Base-by-base conservation (phyloP, 2,888 invertebrate genomes). In the Nudaria mundana region DNA sequence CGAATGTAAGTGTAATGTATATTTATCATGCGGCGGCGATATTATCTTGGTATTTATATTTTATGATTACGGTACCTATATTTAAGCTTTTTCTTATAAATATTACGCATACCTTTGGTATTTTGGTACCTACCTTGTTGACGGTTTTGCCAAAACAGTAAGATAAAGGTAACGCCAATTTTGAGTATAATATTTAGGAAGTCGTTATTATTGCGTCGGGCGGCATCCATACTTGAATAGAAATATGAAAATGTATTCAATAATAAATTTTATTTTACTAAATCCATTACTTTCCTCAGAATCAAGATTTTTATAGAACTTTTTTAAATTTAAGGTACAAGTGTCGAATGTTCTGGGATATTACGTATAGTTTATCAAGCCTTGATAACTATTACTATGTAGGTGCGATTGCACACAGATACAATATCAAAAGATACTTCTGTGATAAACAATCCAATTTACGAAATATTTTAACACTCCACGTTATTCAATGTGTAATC, bases 21-120 rank as follows among this genome's bases (percentile, higher is more conserved):
- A 55, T 61, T 68, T 66, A 70, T 71, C 72, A 60, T 38, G 31
- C 40, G 49, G 31, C 40, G 49, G 43, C 50, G 29, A 25, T 56
- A 57, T 71, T 77, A 79, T 81, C 73, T 49, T 54, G 58, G 50
- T 64, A 62, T 69, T 71, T 66, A 73, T 68, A 62, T 66, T 63
- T 70, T 70, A 71, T 71, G 64, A 67, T 71, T 66, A 61, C 62
- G 56, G 56, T 44, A 53, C 39, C n/a, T 24, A 52, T 36, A 11
- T 58, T 28, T 56, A 31, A 47, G 56, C 51, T 45, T 54, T 43
- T 28, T 5, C 2, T 12, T 25, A 18, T 16, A 10, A 24, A 24
- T 40, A 39, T 52, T 48, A 49, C 45, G 34, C 26, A 16, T 33
- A 38, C 26, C 24, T 31, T 37, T 39, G 37, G 40, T 46, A 48